Evolutionary conservation across 1,140 invertebrate genomes (phyloP), one percentile per base, ranked within the genome.

Genomic region (Campodea augens): DNA sequence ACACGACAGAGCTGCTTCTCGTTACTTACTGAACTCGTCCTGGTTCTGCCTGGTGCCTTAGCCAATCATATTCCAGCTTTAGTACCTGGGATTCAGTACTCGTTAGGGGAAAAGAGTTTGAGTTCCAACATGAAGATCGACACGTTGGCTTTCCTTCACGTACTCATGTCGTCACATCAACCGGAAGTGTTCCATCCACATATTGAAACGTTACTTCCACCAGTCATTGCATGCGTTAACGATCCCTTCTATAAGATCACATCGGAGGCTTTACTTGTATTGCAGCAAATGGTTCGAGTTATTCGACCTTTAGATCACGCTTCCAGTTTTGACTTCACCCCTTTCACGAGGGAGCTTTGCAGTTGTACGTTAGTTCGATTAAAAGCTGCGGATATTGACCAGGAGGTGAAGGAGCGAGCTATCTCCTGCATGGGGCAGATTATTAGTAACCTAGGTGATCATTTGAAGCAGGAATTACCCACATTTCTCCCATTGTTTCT

Each of bases 111-210:
- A 55, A 93, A 92, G 55, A 88, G 85, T 56, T 87, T 89, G 0
- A 90, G 85, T 23, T 93, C 89, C 38, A 96, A 93, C 55, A 97
- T 98, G 87, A 97, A 97, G 69, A 97, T 98, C 50, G 92, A 97
- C 56, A 89, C 92, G 0, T 63, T 98, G 45, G 77, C 86, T 37
- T 98, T 98, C 64, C 68, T 98, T 4, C 79, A 90, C 60, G 85
- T 81, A 52, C 62, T 96, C 42, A 60, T 97, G 22, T 72, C 76
- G 25, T 81, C 84, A 4, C 92, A 98, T 64, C 72, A 73, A 36
- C 76, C 83, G 0, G 70, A 73, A 57, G 71, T 84, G 5, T 84
- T 87, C 54, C 77, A 81, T 58, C 67, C 71, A 10, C 74, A 82
- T 49, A 68, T 71, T 15, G 83, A 95, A 57, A 69, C 78, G 20